Evolutionary conservation across 2,113 vertebrate species (phyloP), one percentile per base, ranked within the genome.

Genomic region (Onychostruthus taczanowskii): DNA sequence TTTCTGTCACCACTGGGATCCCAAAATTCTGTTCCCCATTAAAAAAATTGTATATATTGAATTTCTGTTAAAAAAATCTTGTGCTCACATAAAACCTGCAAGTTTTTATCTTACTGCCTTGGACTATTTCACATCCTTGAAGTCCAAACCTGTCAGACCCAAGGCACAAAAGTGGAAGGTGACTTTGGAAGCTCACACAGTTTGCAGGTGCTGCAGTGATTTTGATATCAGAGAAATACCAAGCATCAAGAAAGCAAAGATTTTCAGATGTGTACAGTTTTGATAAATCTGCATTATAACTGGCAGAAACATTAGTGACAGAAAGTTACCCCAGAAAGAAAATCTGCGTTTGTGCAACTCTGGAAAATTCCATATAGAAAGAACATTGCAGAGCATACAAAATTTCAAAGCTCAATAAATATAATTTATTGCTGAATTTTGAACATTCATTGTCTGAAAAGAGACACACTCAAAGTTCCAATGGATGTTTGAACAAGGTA

Each of bases 21-120:
- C 84, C 49, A 82, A 86, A 70, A 90, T 87, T 96, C 70, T 96
- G 33, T 52, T 97, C 74, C 55, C 90, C 31, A 59, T 87, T n/a
- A 28, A 33, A 87, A 82, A 92, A 86, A 33, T 10, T 16, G 10
- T 80, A 33, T 81, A 53, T 53, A 86, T 41, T 41, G 39, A 41
- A 41, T 41, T 41, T 41, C 39, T 41, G 39, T 13, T 13, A 41
- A 41, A 41, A 41, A 41, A 41, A 41, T 41, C 12, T 41, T 41
- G 5, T 58, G 41, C 9, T 10, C 22, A 43, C 6, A 50, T 52
- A 77, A 74, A 88, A 69, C 11, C 39, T 41, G 39, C 39, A 41
- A 41, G 39, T 47, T 47, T 47, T 47, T 47, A 47, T 47, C 11
- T 47, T 47, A 47, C 18, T 67, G 1, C 1, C 27, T 63, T 3